These are phyloP conservation scores for Aptenodytes patagonicus DNA, from an alignment of 2,113 vertebrate species.

Conservation along the genomic window DNA sequence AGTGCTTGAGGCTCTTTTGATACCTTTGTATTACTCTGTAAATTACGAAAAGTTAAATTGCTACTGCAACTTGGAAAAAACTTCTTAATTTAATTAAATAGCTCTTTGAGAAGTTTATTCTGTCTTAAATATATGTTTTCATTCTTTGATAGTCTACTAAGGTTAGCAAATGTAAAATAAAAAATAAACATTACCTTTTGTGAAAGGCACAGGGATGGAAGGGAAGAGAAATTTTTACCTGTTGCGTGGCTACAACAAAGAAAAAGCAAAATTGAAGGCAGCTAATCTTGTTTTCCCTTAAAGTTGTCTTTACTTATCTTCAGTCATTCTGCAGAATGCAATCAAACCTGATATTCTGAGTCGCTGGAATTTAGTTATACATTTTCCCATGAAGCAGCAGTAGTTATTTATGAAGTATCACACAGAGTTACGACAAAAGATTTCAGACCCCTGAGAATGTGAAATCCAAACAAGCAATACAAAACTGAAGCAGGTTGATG, in stretches of 20 bases:
- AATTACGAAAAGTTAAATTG: not conserved
- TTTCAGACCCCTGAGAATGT: not conserved
- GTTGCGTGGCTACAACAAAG: not conserved
- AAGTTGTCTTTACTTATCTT: not conserved
- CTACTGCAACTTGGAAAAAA: not conserved
- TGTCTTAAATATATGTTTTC: not conserved
- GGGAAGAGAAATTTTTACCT: not conserved
- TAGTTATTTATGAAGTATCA: not conserved
- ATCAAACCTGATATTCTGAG: not conserved
- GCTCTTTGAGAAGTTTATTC: not conserved
- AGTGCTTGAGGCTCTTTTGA: not conserved
- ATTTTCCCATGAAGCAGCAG: not conserved
- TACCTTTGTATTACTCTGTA: not conserved
- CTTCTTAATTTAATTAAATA: not conserved
- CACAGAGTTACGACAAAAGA: not conserved
- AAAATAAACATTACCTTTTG: not conserved
- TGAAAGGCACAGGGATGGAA: not conserved
- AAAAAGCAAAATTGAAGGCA: not conserved
- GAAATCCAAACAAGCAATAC: not conserved
- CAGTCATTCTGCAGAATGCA: not conserved
- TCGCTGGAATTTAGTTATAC: not conserved
- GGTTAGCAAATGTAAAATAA: not conserved
- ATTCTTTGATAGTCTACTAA: not conserved
- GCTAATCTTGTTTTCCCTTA: not conserved
- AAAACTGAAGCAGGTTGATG: not conserved